phyloP scores from a whole-genome alignment of 2,888 invertebrate genomes.

The Notodonta dromedarius region DNA sequence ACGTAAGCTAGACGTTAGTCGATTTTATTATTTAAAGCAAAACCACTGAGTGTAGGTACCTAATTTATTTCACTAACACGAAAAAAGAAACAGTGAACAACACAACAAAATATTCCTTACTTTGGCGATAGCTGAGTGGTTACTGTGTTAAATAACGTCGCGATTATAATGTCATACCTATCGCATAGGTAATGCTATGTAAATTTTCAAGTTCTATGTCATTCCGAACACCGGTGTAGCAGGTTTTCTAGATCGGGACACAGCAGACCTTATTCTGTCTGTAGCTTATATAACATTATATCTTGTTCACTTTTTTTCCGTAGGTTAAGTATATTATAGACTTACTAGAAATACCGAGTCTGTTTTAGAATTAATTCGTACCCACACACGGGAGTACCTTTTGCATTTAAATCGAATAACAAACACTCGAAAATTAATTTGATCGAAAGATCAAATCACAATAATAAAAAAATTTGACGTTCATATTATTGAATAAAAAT shows the following conservation, averaged over 20 bases:
- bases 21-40: too few relatives aligned
- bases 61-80: background rate
- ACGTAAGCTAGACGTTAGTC: too few relatives aligned
- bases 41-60: background rate
- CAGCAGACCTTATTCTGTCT: conserved; percentile 20
- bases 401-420: too few relatives aligned
- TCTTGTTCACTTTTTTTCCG: background rate
- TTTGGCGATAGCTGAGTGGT: conserved; percentile 40
- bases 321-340: too few relatives aligned
- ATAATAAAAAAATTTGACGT: too few relatives aligned
- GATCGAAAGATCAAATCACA: too few relatives aligned
- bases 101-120: conserved; percentile 18
- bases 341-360: too few relatives aligned
- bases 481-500: too few relatives aligned
- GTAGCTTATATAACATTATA: background rate
- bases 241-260: conserved; percentile 49
- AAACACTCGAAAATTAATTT: too few relatives aligned
- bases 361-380: too few relatives aligned
- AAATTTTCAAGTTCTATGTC: conserved; percentile 79
- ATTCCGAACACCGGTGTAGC: conserved; percentile 55
- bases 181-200: conserved; percentile 58
- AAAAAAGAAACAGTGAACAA: background rate
- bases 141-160: conserved; percentile 55
- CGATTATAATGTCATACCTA: conserved; percentile 54
- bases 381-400: too few relatives aligned